These are phyloP conservation scores for Corynorhinus townsendii DNA, from an alignment of 2,113 vertebrate species.

Conservation along the genomic window DNA sequence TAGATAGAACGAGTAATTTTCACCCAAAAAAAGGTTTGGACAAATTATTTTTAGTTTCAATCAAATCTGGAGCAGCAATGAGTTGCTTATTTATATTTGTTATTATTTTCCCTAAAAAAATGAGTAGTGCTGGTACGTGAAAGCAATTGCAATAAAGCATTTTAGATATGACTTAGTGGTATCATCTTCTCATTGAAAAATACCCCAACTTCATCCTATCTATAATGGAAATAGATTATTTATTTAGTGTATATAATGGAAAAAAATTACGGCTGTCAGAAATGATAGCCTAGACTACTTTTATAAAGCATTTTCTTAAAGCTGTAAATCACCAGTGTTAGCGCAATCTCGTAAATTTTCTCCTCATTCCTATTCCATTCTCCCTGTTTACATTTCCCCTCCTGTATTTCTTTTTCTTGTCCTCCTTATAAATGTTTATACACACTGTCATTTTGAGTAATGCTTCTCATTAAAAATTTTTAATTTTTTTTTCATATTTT, in stretches of 20 bases:
- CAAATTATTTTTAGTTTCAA: constrained; percentile 17
- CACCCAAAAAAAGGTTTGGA: neutral
- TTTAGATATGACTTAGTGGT: neutral
- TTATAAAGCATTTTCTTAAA: constrained; percentile 44
- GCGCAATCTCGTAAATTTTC: constrained; percentile 4
- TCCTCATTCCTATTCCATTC: neutral
- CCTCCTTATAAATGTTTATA: constrained; percentile 1
- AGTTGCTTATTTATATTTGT: constrained; percentile 25
- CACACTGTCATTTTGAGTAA: constrained; percentile 43
- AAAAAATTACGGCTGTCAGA: constrained; percentile 53
- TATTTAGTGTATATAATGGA: constrained; percentile 25
- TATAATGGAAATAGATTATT: constrained; percentile 37
- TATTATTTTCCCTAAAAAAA: neutral
- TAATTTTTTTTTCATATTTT: constrained; percentile 35
- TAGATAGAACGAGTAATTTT: neutral
- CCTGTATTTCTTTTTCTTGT: constrained; percentile 19
- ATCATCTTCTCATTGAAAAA: constrained; percentile 35
- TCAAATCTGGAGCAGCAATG: neutral
- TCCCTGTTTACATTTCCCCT: neutral
- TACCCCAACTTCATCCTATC: constrained; percentile 3
- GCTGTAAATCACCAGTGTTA: constrained; percentile 15
- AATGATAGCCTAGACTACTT: constrained; percentile 12
- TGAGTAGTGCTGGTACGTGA: neutral
- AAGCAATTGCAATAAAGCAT: neutral
- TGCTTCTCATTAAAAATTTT: constrained; percentile 29